Evolutionary conservation across 92 coral and sea anemone species (phyloP).

Genomic region (Epizoanthus fatuus): DNA sequence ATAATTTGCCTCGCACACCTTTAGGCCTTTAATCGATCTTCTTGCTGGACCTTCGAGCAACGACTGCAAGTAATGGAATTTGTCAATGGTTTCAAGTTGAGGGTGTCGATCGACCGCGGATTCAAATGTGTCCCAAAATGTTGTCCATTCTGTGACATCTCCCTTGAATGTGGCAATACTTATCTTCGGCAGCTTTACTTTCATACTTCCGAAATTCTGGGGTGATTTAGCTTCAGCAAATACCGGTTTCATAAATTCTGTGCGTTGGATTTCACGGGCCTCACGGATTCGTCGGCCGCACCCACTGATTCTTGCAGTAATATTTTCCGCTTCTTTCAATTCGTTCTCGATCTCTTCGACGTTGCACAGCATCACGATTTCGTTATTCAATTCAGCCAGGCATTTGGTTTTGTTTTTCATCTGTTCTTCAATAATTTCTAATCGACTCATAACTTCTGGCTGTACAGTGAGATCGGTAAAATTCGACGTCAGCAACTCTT

Average conservation of each 20-base stretch:
- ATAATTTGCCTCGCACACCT: slow-evolving; percentile 37
- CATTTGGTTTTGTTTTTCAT: slow-evolving; percentile 38
- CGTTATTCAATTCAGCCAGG: slow-evolving; percentile 51
- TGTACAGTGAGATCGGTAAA: neutral
- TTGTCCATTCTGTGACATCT: slow-evolving; percentile 54
- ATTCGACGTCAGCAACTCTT: no score
- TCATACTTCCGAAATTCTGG: neutral
- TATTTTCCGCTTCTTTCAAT: slow-evolving; percentile 50
- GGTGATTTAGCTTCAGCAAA: neutral
- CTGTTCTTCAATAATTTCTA: slow-evolving; percentile 44
- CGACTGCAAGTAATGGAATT: slow-evolving; percentile 45
- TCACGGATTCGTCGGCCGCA: neutral
- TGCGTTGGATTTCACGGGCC: neutral
- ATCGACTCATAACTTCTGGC: slow-evolving; percentile 23
- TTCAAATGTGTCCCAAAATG: slow-evolving; percentile 55
- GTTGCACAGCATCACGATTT: slow-evolving; percentile 52
- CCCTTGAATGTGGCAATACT: slow-evolving; percentile 47
- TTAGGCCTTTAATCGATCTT: slow-evolving; percentile 53
- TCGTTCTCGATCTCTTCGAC: slow-evolving; percentile 57
- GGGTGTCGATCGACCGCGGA: slow-evolving; percentile 42
- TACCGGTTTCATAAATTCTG: neutral
- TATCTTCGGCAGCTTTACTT: slow-evolving; percentile 61
- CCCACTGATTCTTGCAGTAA: slow-evolving; percentile 41
- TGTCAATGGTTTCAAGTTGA: slow-evolving; percentile 39
- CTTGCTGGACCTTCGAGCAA: slow-evolving; percentile 55